These are phyloP conservation scores for Matsumurasca onukii DNA, from an alignment of 1,140 invertebrate species.

Conservation along the genomic window DNA sequence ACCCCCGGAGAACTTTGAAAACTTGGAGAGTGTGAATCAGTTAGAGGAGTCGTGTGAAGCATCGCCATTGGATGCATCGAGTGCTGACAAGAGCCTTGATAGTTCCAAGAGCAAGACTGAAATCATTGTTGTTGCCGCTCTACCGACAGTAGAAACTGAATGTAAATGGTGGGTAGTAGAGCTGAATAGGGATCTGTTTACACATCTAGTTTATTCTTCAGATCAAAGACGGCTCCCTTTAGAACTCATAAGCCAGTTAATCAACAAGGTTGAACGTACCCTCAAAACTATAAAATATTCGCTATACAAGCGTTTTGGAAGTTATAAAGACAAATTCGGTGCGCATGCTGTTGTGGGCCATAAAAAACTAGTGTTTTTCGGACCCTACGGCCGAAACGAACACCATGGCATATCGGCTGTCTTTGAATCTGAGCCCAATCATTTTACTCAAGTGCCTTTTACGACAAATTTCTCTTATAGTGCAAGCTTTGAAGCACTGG, in stretches of 20 bases:
- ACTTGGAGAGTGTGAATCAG: neutral
- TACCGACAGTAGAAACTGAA: constrained; percentile 2
- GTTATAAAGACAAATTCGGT: constrained; percentile 1
- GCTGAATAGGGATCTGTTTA: neutral
- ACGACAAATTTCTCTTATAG: neutral
- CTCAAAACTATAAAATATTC: neutral
- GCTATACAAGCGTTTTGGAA: neutral
- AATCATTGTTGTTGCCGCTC: neutral
- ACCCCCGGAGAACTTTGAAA: constrained; percentile 2
- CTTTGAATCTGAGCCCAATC: no score
- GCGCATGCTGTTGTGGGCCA: neutral
- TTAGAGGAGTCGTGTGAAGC: no score
- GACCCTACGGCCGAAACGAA: neutral
- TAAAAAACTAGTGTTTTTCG: constrained; percentile 5
- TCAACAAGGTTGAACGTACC: neutral
- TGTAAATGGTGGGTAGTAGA: constrained; percentile 12
- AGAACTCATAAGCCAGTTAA: neutral
- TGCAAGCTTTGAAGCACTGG: constrained; percentile 5
- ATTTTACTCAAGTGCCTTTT: constrained; percentile 1
- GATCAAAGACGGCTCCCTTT: neutral
- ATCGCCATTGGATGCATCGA: no score
- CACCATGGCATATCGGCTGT: neutral
- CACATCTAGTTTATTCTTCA: constrained; percentile 9
- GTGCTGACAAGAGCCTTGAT: neutral
- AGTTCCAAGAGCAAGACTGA: neutral